Percentiles rank a stretch among this genome's conserved stretches.
These are phyloP conservation scores for Sardina pilchardus DNA, from an alignment of 2,113 vertebrate genomes.

Conservation along the genomic window DNA sequence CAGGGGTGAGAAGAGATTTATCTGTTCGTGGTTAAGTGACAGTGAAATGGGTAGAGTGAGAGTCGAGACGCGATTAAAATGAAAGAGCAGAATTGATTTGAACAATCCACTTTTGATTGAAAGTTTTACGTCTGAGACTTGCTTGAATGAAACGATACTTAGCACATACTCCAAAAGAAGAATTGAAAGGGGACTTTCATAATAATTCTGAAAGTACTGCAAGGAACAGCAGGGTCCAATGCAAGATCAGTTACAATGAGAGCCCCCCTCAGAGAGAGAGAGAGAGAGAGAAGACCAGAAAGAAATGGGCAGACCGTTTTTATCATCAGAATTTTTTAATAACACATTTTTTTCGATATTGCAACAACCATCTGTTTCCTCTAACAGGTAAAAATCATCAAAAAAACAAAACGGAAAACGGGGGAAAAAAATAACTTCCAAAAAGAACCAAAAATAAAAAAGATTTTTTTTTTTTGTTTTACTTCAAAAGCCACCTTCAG, in stretches of 20 bases:
- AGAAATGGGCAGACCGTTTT: conserved; percentile 16
- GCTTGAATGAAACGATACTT: not conserved
- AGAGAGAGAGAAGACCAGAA: not conserved
- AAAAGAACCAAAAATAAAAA: not conserved
- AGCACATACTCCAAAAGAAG: not conserved
- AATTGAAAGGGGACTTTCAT: conserved; percentile 16
- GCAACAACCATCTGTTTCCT: conserved; percentile 72
- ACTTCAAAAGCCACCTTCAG: not conserved
- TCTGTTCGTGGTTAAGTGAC: not conserved
- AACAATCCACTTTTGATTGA: conserved; percentile 17
- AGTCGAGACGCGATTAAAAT: not conserved
- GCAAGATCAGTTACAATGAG: not conserved
- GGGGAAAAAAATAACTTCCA: conserved; percentile 56
- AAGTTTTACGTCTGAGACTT: conserved; percentile 17
- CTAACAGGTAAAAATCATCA: conserved; percentile 77
- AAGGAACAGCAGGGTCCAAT: not conserved
- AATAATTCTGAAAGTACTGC: conserved; percentile 17
- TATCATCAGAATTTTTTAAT: conserved; percentile 73
- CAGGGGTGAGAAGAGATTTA: not conserved
- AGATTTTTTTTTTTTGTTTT: not conserved
- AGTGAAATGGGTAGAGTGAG: conserved; percentile 1
- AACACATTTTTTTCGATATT: conserved; percentile 71
- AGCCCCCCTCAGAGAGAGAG: not conserved
- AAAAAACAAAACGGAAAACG: conserved; percentile 56
- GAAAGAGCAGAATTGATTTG: conserved; percentile 15